phyloP scores from a whole-genome alignment of 1,140 invertebrate genomes.

The Drosophila truncata region DNA sequence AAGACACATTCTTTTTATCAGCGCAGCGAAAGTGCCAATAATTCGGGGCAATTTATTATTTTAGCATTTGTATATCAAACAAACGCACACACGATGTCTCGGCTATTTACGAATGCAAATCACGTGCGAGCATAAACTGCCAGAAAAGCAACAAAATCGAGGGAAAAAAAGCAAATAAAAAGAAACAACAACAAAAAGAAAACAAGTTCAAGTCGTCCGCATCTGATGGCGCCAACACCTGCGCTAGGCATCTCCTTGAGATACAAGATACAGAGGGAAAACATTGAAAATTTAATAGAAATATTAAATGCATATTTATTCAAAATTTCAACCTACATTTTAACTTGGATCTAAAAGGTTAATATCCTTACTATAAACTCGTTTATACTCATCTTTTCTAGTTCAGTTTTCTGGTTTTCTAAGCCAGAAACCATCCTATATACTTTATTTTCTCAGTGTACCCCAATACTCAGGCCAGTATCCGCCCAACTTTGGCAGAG shows the following conservation, averaged over 20 bases:
- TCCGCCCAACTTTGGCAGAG: constrained; percentile 12
- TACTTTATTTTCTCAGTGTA: not conserved
- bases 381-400: no score
- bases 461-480: constrained; percentile 7
- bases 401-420: no score
- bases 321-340: no score
- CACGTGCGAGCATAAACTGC: constrained; percentile 76
- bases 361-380: no score
- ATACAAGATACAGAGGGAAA: constrained; percentile 54
- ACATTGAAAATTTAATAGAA: no score
- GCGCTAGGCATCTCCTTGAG: constrained; percentile 51
- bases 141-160: constrained; percentile 46
- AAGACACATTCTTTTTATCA: constrained; percentile 80
- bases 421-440: not conserved
- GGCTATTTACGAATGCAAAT: constrained; percentile 77
- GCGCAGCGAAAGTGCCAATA: constrained; percentile 77
- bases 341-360: no score
- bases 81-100: constrained; percentile 46
- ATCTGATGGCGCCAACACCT: constrained; percentile 62
- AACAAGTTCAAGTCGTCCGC: constrained; percentile 37
- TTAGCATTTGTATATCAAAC: constrained; percentile 76
- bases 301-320: no score
- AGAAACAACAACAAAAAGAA: constrained; percentile 11
- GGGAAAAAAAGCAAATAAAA: constrained; percentile 13
- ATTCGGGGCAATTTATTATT: constrained; percentile 83